Percentiles rank a stretch among this genome's conserved stretches.
These are phyloP conservation scores for Sycophaga agraensis DNA, from an alignment of 1,140 invertebrate species.

Conservation along the genomic window DNA sequence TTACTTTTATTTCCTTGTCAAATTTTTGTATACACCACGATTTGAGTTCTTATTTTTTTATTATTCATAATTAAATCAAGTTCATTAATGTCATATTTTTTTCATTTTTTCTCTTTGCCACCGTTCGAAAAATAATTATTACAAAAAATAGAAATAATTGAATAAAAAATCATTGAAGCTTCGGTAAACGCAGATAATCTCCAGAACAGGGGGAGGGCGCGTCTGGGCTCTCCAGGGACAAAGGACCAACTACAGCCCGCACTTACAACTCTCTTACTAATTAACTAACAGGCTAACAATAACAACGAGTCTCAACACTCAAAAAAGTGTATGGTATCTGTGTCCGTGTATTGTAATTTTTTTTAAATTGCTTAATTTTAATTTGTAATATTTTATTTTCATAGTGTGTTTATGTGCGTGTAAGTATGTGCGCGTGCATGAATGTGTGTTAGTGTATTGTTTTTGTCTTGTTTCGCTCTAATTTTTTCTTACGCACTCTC, in stretches of 20 bases:
- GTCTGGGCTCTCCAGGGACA: conserved; percentile 59
- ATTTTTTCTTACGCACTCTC: conserved; percentile 25
- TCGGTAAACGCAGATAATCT: conserved; percentile 44
- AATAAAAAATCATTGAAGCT: conserved; percentile 29
- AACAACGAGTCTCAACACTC: conserved; percentile 59
- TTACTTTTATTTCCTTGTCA: not conserved
- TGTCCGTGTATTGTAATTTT: conserved; percentile 11
- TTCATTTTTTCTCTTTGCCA: conserved; percentile 19
- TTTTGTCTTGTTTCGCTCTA: conserved; percentile 21
- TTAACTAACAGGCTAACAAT: conserved; percentile 62
- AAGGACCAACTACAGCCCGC: conserved; percentile 59
- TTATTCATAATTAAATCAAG: conserved; percentile 21
- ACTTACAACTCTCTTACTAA: conserved; percentile 61
- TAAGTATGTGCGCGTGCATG: conserved; percentile 22
- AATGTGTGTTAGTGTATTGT: conserved; percentile 14
- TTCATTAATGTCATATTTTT: conserved; percentile 23
- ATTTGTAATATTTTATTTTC: no score
- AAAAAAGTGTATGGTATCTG: conserved; percentile 40
- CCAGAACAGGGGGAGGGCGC: conserved; percentile 59
- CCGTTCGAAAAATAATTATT: conserved; percentile 17
- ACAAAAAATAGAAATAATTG: conserved; percentile 26
- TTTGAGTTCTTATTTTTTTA: conserved; percentile 9
- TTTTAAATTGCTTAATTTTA: no score
- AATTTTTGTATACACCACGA: conserved; percentile 24
- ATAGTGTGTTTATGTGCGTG: no score